phyloP scores from a whole-genome alignment of 53 echinoderm and acorn worm species.

The Pentamera pediparva region DNA sequence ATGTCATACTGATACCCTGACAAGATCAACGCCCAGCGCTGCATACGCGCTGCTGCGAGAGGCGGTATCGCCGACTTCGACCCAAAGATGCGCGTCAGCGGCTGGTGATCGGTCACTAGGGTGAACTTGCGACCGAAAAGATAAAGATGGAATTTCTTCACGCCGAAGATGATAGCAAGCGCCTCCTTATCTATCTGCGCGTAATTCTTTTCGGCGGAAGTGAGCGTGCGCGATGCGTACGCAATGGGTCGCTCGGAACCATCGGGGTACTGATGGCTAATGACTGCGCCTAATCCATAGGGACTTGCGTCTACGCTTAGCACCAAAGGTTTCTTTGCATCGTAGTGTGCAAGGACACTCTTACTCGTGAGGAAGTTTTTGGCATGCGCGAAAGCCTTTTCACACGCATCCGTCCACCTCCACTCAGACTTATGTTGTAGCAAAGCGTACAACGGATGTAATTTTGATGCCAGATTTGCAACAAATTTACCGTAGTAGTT shows the following conservation, averaged over 20 bases:
- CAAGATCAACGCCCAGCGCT: slow-evolving; percentile 16
- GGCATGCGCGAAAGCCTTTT: neutral
- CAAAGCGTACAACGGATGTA: slow-evolving; percentile 22
- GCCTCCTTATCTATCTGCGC: slow-evolving; percentile 26
- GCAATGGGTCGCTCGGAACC: slow-evolving; percentile 27
- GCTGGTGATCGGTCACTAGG: slow-evolving; percentile 50
- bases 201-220: slow-evolving; percentile 14
- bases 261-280: slow-evolving; percentile 18
- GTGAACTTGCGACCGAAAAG: slow-evolving; percentile 19
- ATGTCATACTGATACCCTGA: slow-evolving; percentile 22
- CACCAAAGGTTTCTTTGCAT: slow-evolving; percentile 13
- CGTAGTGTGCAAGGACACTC: slow-evolving; percentile 10
- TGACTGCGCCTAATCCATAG: slow-evolving; percentile 37
- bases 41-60: slow-evolving; percentile 15
- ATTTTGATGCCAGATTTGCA: neutral
- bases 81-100: slow-evolving; percentile 32
- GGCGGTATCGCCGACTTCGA: slow-evolving; percentile 11
- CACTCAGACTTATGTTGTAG: slow-evolving; percentile 13
- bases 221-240: slow-evolving; percentile 33
- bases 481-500: slow-evolving; percentile 32
- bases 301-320: slow-evolving; percentile 38
- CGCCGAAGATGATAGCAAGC: slow-evolving; percentile 23
- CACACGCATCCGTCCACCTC: slow-evolving; percentile 7
- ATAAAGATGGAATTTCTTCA: slow-evolving; percentile 46
- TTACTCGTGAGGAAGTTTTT: slow-evolving; percentile 17